Evolutionary conservation across 2,888 invertebrate genomes (phyloP), one percentile per base, ranked within the genome.

Genomic region (Hipparchia sbordonii): DNA sequence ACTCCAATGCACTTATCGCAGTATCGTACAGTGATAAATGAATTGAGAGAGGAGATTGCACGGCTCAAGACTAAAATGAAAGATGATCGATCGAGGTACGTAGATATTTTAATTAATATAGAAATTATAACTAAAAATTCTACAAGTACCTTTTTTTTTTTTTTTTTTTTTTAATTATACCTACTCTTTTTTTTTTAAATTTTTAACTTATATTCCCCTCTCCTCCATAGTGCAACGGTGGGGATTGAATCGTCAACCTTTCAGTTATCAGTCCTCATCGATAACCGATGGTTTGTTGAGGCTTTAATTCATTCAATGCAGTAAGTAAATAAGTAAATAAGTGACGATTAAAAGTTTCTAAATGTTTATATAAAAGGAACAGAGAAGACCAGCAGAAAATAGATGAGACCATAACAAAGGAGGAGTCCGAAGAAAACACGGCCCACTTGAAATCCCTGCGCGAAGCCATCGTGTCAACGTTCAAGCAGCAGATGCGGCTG

Each of bases 401-500:
- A 23, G 87, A 88, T 62, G 83, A 84, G 56, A 81, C 83, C 51
- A 81, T 84, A 51, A 79, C 85, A 0, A 86, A 87, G 72, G 89
- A 90, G 77, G 85, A 88, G 33, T 81, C 85, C 8, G 86, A 86
- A 52, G 88, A 87, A 77, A 90, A 78, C 72, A 86, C 91, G 63
- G 88, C 91, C 0, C 95, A 95, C 79, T 88, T 97, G 9, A 95
- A 96, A 77, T 95, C 95, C 45, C 89, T 98, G 39, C 95, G 98
- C 57, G 97, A 98, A 81, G 97, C 98, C 80, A 97, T 98, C 62
- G 96, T 98, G 5, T 95, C 96, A 0, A 97, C 97, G 0, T 98
- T 98, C 87, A 97, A 98, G 83, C 98, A 98, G 79, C 98, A 98
- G 89, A 98, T 98, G 98, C 96, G 97, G 76, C 90, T 98, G 54